Conservation (phyloP, 2,888 invertebrate genomes). For the Cryptus viduatorius region DNA sequence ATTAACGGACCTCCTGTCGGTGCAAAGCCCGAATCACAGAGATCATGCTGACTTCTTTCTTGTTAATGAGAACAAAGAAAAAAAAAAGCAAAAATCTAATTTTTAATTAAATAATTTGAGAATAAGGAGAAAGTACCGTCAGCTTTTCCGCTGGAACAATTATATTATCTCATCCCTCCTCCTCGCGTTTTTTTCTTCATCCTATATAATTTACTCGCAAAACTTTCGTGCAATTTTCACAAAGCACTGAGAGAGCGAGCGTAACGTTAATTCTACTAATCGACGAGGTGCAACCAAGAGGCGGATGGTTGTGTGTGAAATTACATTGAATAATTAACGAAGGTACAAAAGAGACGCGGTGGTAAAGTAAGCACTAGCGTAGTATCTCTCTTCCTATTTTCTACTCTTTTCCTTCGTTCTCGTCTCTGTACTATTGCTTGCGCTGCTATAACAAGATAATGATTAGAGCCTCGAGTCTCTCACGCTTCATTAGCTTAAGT, state of each 20-base stretch:
- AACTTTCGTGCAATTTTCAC: conserved; percentile 14
- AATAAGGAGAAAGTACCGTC: neutral
- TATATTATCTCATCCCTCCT: neutral
- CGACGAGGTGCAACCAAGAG: neutral
- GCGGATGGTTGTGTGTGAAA: conserved; percentile 4
- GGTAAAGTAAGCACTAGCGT: conserved; percentile 19
- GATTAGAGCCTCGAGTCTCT: conserved; percentile 36
- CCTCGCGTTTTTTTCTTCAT: neutral
- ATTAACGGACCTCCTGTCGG: conserved; percentile 41
- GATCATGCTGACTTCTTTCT: neutral
- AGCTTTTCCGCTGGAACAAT: neutral
- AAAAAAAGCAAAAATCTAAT: neutral
- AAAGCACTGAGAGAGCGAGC: neutral
- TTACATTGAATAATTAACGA: conserved; percentile 53
- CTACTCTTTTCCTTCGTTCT: neutral
- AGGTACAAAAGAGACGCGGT: conserved; percentile 29
- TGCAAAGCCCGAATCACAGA: neutral
- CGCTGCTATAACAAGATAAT: conserved; percentile 28
- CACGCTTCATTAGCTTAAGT: conserved; percentile 47
- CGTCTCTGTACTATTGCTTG: conserved; percentile 2
- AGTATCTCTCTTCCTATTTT: conserved; percentile 7
- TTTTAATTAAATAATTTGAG: neutral
- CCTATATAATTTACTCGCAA: neutral
- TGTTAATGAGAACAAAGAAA: neutral
- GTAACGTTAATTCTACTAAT: conserved; percentile 35